Evolutionary conservation across 2,888 invertebrate genomes (phyloP), one percentile per base, ranked within the genome.

Genomic region (Enchytraeus crypticus): DNA sequence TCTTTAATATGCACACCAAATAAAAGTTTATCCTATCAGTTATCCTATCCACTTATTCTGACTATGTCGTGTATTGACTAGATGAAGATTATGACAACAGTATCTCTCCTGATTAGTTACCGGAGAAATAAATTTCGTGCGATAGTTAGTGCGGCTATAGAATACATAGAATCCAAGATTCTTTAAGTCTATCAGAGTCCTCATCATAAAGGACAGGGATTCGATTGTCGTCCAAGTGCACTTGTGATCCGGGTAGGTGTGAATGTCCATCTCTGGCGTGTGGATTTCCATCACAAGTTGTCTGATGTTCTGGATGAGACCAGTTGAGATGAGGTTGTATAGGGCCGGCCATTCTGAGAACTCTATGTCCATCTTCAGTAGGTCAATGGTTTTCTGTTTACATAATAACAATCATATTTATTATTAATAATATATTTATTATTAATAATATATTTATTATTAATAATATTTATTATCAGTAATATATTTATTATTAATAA

Each of bases 281-380:
- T 70, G 70, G 2, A 64, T 30, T 49, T 70, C 70, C 11, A 70
- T 33, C 11, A 54, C 62, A 14, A 70, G 38, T 46, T 70, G 70
- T 3, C 67, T 57, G 43, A 68, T 30, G 33, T 29, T 33, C 3
- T 63, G 29, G 11, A 67, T 61, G 23, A 58, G 29, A 5, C 63
- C 63, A 11, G 66, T 55, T 11, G 56, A 5, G 18, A 70, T 33
- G 53, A 70, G 66, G 38, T 70, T 66, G 30, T 65, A 54, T 5
- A 77, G 60, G 1, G 73, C 73, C 3, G 68, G 68, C 75, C 78
- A 79, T 61, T 79, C 79, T 1, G 71, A 71, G 38, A 73, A 76
- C 59, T 79, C 78, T 14, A 79, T 71, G 63, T 79, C 79, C 64
- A 79, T 73, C 63, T 79, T 79, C 32, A 79, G 63, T 53, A 75